Percentiles rank a stretch among this genome's conserved stretches.
phyloP scores from a whole-genome alignment of 92 coral and sea anemone genomes.

The Actinostola sp. region DNA sequence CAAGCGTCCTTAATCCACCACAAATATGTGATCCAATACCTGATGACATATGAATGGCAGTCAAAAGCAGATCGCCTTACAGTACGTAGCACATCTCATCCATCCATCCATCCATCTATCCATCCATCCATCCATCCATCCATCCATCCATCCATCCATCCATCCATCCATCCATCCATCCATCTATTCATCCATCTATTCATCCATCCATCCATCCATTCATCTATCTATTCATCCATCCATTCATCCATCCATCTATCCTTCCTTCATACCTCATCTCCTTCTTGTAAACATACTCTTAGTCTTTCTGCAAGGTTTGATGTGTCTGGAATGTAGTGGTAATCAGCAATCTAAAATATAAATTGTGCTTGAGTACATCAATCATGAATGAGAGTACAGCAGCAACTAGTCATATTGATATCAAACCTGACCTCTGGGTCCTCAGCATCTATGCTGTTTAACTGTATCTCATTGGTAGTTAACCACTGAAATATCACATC shows the following conservation, averaged over 20 bases:
- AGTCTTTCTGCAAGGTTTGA: slow-evolving; percentile 90
- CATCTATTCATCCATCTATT: too few species aligned
- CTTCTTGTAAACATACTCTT: slow-evolving; percentile 96
- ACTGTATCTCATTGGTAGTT: slow-evolving; percentile 89
- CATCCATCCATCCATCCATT: too few species aligned
- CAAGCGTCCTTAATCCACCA: too few species aligned
- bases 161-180: too few species aligned
- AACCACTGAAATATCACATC: slow-evolving; percentile 97
- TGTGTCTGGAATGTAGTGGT: slow-evolving; percentile 95
- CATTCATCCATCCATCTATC: background rate
- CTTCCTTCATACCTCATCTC: slow-evolving; percentile 78
- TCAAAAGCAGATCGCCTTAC: too few species aligned
- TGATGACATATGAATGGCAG: too few species aligned
- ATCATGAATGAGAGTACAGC: background rate
- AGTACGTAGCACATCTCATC: too few species aligned
- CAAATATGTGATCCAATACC: too few species aligned
- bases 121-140: too few species aligned
- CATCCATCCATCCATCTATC: too few species aligned
- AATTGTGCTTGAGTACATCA: background rate
- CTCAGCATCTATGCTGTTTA: slow-evolving; percentile 96
- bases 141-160: too few species aligned
- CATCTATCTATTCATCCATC: too few species aligned
- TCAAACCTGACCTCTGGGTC: slow-evolving; percentile 83
- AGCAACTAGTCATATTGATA: background rate
- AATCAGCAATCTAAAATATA: slow-evolving; percentile 79